Conservation (phyloP, 1,140 invertebrate genomes). For the Drosophila suzukii region DNA sequence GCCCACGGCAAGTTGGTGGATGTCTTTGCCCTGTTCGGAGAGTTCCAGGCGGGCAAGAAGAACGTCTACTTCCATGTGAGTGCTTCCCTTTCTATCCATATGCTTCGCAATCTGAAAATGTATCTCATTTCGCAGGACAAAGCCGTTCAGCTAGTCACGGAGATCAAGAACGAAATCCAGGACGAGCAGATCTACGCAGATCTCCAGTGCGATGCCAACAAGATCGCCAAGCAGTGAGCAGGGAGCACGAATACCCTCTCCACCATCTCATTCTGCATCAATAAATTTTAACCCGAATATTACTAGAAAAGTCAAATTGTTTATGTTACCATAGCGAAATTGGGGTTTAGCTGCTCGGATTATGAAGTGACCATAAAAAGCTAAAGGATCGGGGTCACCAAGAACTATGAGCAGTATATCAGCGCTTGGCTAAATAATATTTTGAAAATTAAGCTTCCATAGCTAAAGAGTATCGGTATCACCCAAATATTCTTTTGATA, state of each 20-base stretch:
- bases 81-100: background rate
- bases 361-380: no score
- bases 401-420: background rate
- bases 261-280: constrained; percentile 6
- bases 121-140: constrained; percentile 55
- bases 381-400: background rate
- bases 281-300: constrained; percentile 25
- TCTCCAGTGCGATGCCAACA: constrained; percentile 67
- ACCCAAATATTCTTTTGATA: no score
- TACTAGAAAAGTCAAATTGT: background rate
- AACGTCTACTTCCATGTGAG: constrained; percentile 79
- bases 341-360: no score
- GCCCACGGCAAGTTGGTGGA: constrained; percentile 67
- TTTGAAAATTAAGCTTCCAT: no score
- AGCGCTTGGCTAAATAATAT: no score
- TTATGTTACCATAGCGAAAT: no score
- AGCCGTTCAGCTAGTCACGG: constrained; percentile 57
- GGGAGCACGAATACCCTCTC: background rate
- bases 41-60: constrained; percentile 60
- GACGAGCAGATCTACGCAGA: constrained; percentile 68
- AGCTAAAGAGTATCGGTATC: no score
- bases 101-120: background rate
- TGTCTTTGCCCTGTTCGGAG: constrained; percentile 76
- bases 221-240: constrained; percentile 58
- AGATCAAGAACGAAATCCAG: constrained; percentile 53